Evolutionary conservation across 2,113 vertebrate species (phyloP), one percentile per base, ranked within the genome.

Genomic region (Takifugu bimaculatus): DNA sequence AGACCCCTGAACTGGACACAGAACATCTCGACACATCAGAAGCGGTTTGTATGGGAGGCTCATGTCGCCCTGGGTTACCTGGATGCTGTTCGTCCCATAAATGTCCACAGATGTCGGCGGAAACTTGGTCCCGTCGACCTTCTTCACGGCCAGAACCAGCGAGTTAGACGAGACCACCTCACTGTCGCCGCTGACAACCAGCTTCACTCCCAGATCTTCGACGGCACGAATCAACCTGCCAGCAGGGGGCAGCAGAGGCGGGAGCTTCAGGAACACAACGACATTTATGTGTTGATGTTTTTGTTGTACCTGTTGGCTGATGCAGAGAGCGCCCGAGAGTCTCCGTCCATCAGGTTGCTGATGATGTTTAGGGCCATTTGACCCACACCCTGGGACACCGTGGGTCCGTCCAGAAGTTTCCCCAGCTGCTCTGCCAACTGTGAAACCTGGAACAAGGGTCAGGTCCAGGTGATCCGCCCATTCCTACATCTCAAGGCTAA

Each of bases 171-270:
- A 86, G 20, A 98, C 71, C 68, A 72, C 78, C 64, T 74, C 85
- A 6, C 63, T 83, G 2, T 67, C 68, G 13, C 76, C 76, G 4
- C 75, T 57, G 47, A 98, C 86, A 7, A 82, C 86, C 80, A 98
- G 48, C 75, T 94, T 94, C 60, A 94, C 68, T 53, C 91, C 94
- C 68, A 98, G 82, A 15, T 61, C 70, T 74, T 97, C 94, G 57
- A 99, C 93, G 26, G 91, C 58, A 53, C 75, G 86, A 73, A 96
- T 90, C 77, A 98, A 79, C 82, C 96, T 98, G 84, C 70, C 0
- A 0, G 74, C 58, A 68, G 32, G 68, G 72, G 71, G 51, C 1
- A 55, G 4, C 25, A 72, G 29, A 4, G 29, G 35, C 2, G 7
- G 14, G 25, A 13, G 54, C 13, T 6, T 20, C 1, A 9, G 1